phyloP scores from a whole-genome alignment of 2,888 invertebrate genomes.

The Platycheirus albimanus region DNA sequence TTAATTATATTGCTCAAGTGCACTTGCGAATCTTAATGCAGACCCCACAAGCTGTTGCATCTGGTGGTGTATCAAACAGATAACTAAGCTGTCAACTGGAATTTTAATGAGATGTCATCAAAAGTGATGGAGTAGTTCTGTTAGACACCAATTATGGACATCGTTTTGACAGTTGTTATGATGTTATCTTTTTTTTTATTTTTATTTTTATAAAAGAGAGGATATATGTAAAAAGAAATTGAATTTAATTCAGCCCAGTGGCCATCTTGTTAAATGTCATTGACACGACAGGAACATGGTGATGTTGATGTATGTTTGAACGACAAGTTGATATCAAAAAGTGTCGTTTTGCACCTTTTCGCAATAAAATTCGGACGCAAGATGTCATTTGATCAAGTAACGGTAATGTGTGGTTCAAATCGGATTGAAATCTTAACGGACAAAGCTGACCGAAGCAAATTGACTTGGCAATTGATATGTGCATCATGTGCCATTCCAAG shows the following conservation, averaged over 20 bases:
- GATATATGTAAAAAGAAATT: background rate
- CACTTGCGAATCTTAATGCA: slow-evolving; percentile 14
- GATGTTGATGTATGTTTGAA: background rate
- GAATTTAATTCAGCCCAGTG: background rate
- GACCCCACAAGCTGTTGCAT: slow-evolving; percentile 1
- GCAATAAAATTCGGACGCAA: background rate
- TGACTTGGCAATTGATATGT: no score
- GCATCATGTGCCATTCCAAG: no score
- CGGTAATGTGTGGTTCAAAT: no score
- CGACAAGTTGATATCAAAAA: background rate
- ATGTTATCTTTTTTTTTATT: background rate
- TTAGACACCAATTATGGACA: slow-evolving; percentile 34
- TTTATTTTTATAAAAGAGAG: no score
- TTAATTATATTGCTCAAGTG: slow-evolving; percentile 23
- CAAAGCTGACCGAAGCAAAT: no score
- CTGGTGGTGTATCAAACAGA: background rate
- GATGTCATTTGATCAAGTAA: no score
- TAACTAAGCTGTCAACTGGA: slow-evolving; percentile 5
- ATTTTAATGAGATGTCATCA: slow-evolving; percentile 28
- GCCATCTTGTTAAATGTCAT: background rate
- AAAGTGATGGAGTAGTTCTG: slow-evolving; percentile 27
- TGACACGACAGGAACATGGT: background rate
- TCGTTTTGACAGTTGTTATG: slow-evolving; percentile 4
- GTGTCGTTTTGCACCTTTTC: background rate
- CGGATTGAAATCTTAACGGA: no score